These are phyloP conservation scores for Distichodus sexfasciatus DNA, from an alignment of 2,797 vertebrate species.

Conservation along the genomic window DNA sequence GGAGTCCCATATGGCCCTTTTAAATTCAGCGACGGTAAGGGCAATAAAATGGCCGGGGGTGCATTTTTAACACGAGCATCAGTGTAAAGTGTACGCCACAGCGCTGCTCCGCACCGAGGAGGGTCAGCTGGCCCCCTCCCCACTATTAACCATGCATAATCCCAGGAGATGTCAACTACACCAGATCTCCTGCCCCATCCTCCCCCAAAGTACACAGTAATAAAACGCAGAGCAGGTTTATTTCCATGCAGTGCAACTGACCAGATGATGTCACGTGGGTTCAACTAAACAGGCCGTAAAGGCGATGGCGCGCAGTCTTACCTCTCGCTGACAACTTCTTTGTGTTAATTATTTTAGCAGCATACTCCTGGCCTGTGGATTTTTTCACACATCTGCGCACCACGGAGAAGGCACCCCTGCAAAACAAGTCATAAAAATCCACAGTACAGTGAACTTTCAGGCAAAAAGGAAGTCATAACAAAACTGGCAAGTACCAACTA, in stretches of 20 bases:
- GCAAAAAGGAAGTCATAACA: background rate
- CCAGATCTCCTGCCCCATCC: conserved; percentile 19
- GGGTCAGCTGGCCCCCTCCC: conserved; percentile 8
- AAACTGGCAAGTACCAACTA: too few relatives aligned
- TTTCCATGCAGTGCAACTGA: background rate
- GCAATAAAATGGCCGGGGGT: background rate
- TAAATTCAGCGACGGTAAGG: background rate
- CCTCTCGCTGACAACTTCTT: conserved; percentile 99
- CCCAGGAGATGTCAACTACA: conserved; percentile 6
- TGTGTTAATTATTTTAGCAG: conserved; percentile 99
- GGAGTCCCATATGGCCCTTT: background rate
- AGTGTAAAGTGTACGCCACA: background rate
- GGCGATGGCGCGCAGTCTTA: conserved; percentile 60
- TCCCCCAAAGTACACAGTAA: conserved; percentile 6
- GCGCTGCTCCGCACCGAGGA: conserved; percentile 8
- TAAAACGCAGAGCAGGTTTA: conserved; percentile 3
- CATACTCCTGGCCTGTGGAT: conserved; percentile 95
- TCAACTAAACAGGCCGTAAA: background rate
- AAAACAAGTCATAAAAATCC: conserved; percentile 49
- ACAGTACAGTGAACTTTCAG: conserved; percentile 1
- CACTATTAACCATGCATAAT: conserved; percentile 26
- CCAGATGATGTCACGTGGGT: conserved; percentile 11
- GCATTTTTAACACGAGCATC: background rate
- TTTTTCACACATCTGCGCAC: conserved; percentile 99
- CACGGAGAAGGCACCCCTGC: conserved; percentile 98